Evolutionary conservation across 2,888 invertebrate species (phyloP).

Genomic region (Halocaridina rubra): DNA sequence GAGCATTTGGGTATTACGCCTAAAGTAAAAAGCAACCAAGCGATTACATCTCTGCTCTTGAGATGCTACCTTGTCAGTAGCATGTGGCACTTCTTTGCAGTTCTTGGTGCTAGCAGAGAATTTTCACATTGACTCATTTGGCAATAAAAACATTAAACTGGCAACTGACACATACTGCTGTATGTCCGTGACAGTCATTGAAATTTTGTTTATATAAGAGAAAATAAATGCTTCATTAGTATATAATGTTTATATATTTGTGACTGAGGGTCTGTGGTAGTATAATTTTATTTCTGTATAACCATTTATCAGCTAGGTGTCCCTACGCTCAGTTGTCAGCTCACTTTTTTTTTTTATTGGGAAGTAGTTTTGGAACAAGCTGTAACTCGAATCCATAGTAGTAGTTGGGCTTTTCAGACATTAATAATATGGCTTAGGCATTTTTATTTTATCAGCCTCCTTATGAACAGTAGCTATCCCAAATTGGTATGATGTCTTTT

Average conservation of each 20-base stretch:
- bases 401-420: background rate
- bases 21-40: slow-evolving; percentile 30
- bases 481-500: slow-evolving; percentile 53
- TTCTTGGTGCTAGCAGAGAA: slow-evolving; percentile 47
- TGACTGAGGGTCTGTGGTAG: slow-evolving; percentile 18
- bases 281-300: background rate
- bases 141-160: slow-evolving; percentile 26
- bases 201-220: too few species aligned
- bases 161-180: slow-evolving; percentile 16
- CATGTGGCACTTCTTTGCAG: background rate
- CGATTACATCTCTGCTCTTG: background rate
- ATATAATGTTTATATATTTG: background rate
- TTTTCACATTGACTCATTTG: slow-evolving; percentile 7
- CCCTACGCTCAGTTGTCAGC: background rate
- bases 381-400: too few species aligned
- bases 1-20: slow-evolving; percentile 17
- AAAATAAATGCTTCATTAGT: background rate
- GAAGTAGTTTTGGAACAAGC: too few species aligned
- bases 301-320: background rate
- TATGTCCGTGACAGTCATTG: too few species aligned
- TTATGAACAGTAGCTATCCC: slow-evolving; percentile 24
- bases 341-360: background rate
- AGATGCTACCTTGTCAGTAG: background rate
- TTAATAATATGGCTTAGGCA: background rate
- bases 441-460: background rate